These are phyloP conservation scores for Xestia sexstrigata DNA, from an alignment of 2,888 invertebrate genomes.

Conservation along the genomic window DNA sequence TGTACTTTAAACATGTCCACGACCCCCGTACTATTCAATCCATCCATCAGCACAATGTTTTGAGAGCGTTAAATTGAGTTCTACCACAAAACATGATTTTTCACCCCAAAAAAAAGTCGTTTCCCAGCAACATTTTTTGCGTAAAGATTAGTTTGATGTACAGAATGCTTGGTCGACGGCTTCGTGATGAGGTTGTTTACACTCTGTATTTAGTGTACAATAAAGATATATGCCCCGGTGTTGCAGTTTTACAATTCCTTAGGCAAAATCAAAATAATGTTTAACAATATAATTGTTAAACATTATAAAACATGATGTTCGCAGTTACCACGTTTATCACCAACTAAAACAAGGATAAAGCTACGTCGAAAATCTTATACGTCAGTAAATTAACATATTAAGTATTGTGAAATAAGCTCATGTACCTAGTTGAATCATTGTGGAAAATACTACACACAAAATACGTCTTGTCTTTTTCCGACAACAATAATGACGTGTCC, in stretches of 20 bases:
- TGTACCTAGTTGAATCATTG: constrained; percentile 52
- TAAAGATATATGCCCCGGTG: not conserved
- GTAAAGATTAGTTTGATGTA: too few relatives aligned
- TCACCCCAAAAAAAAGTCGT: too few relatives aligned
- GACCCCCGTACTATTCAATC: too few relatives aligned
- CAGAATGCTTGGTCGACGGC: too few relatives aligned
- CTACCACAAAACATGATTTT: too few relatives aligned
- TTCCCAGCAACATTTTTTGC: too few relatives aligned
- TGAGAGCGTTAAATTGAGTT: too few relatives aligned
- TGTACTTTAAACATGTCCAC: too few relatives aligned
- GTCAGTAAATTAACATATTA: constrained; percentile 40
- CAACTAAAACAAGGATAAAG: constrained; percentile 48
- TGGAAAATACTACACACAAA: constrained; percentile 40
- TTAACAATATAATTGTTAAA: constrained; percentile 2
- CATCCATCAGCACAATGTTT: too few relatives aligned
- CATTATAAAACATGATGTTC: too few relatives aligned
- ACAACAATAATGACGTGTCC: constrained; percentile 47
- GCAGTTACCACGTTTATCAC: constrained; percentile 9
- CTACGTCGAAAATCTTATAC: constrained; percentile 1
- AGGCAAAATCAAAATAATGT: not conserved
- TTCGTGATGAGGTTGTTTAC: too few relatives aligned
- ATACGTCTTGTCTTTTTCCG: constrained; percentile 33
- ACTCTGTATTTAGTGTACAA: too few relatives aligned
- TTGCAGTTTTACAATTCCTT: not conserved
- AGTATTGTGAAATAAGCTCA: constrained; percentile 37